Percentiles rank a stretch among this genome's conserved stretches.
phyloP scores from a whole-genome alignment of 2,113 vertebrate genomes.

The Pteropus alecto region DNA sequence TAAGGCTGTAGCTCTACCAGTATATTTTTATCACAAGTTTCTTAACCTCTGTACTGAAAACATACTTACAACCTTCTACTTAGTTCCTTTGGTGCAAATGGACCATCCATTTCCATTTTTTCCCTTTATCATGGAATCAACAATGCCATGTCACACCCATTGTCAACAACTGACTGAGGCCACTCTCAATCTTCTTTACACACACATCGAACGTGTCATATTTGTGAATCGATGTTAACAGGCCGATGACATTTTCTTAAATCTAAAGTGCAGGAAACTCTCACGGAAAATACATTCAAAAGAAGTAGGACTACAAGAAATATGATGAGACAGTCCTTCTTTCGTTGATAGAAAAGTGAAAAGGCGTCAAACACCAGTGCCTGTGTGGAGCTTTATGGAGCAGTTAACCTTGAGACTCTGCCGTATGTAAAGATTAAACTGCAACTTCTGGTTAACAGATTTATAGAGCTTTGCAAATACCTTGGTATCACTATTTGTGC shows the following conservation, averaged over 20 bases:
- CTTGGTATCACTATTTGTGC: conserved; percentile 79
- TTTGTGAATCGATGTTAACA: background rate
- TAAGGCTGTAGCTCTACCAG: background rate
- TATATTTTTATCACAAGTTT: background rate
- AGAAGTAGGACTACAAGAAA: conserved; percentile 69
- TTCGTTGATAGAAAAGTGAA: conserved; percentile 78
- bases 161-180: accelerated
- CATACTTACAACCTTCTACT: background rate
- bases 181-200: accelerated
- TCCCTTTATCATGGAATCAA: background rate
- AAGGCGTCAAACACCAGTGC: conserved; percentile 70
- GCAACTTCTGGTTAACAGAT: conserved; percentile 73
- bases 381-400: conserved; percentile 70
- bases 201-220: background rate
- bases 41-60: background rate
- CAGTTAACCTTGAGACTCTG: conserved; percentile 85
- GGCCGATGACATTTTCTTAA: conserved; percentile 27
- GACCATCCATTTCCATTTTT: background rate
- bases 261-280: conserved; percentile 31
- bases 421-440: conserved; percentile 84
- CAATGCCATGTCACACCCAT: background rate
- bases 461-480: conserved; percentile 80
- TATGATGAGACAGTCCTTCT: conserved; percentile 73
- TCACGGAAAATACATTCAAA: background rate
- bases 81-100: background rate